Evolutionary conservation across 2,797 vertebrate genomes (phyloP).

Genomic region (Enteromius viviparus): DNA sequence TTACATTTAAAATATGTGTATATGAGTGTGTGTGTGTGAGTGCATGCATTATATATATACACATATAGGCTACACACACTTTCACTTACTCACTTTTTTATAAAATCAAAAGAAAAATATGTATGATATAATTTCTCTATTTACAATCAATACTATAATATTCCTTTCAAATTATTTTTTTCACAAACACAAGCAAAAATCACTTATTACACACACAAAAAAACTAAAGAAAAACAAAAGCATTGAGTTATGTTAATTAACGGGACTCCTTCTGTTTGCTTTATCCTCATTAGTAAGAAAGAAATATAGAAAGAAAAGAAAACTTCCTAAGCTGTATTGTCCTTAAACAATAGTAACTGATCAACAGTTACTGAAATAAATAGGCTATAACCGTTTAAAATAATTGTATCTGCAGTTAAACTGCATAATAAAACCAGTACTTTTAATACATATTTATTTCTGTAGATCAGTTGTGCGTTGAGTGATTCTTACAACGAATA

Average conservation of each 20-base stretch:
- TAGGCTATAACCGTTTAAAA: neutral
- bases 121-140: neutral
- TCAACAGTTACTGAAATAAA: neutral
- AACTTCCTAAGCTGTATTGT: neutral
- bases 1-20: neutral
- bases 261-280: neutral
- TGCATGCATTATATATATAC: neutral
- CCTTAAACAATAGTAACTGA: neutral
- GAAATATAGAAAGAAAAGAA: neutral
- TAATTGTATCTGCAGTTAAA: neutral
- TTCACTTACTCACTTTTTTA: neutral
- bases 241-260: neutral
- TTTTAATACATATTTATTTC: conserved; percentile 6
- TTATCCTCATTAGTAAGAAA: neutral
- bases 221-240: neutral
- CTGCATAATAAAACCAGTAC: neutral
- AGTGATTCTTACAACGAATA: conserved; percentile 47
- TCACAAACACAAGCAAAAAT: neutral
- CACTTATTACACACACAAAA: neutral
- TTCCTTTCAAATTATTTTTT: neutral
- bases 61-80: neutral
- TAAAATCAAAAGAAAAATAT: neutral
- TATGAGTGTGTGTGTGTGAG: neutral
- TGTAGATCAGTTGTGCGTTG: neutral
- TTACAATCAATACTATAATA: neutral